phyloP scores from a whole-genome alignment of 2,888 invertebrate genomes.

The Acanthosepion lycidas region DNA sequence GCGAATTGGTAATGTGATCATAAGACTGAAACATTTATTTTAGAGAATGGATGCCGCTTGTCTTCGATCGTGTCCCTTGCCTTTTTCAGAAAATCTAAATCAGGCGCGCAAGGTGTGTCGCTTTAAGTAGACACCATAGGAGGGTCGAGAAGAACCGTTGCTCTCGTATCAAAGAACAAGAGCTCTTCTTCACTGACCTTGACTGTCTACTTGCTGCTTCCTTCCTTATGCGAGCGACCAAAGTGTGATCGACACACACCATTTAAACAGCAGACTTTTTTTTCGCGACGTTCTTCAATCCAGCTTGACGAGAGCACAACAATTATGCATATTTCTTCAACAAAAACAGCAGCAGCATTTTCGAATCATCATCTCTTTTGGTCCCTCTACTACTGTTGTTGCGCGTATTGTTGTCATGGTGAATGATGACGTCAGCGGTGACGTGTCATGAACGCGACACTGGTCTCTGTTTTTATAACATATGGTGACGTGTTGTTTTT shows the following conservation, averaged over 20 bases:
- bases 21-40: too few relatives aligned
- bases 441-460: not conserved
- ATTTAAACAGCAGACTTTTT: not conserved
- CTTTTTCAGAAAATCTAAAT: too few relatives aligned
- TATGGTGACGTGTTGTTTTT: not conserved
- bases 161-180: too few relatives aligned
- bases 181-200: not conserved
- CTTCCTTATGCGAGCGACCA: not conserved
- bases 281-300: not conserved
- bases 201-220: conserved; percentile 3
- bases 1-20: too few relatives aligned
- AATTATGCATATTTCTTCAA: not conserved
- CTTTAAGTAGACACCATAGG: too few relatives aligned
- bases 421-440: not conserved
- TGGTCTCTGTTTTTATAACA: not conserved
- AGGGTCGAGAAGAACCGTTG: too few relatives aligned
- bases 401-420: not conserved
- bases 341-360: not conserved
- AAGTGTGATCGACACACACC: not conserved
- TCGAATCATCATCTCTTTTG: not conserved
- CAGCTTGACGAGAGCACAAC: not conserved
- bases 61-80: too few relatives aligned
- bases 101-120: too few relatives aligned
- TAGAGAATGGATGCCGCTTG: too few relatives aligned
- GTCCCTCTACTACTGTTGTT: not conserved